These are phyloP conservation scores for Sycophila sp. DNA, from an alignment of 1,140 invertebrate genomes.

Conservation along the genomic window DNA sequence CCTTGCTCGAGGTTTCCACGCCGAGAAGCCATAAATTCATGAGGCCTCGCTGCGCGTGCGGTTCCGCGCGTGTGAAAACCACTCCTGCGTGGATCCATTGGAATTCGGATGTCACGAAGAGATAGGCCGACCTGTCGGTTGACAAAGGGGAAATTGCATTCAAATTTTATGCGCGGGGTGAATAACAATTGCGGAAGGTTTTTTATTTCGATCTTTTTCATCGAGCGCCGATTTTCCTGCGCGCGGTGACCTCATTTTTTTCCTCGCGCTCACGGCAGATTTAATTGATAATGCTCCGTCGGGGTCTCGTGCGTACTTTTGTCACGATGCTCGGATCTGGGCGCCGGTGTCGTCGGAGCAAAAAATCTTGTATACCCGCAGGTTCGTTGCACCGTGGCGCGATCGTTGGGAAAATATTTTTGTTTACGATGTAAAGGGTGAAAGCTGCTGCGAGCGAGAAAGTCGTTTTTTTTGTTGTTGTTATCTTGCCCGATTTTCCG, in stretches of 20 bases:
- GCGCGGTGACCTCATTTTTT: not conserved
- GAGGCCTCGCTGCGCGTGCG: slow-evolving; percentile 12
- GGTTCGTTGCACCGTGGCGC: not conserved
- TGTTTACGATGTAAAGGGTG: not conserved
- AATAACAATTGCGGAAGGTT: slow-evolving; percentile 27
- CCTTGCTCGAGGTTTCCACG: slow-evolving; percentile 36
- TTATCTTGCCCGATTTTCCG: no score
- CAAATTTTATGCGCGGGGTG: slow-evolving; percentile 36
- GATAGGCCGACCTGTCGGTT: slow-evolving; percentile 6
- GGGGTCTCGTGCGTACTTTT: not conserved
- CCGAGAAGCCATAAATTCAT: slow-evolving; percentile 43
- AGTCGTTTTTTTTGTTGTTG: no score
- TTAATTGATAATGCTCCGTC: slow-evolving; percentile 10
- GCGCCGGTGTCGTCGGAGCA: not conserved
- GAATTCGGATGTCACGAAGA: slow-evolving; percentile 20
- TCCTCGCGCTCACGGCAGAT: not conserved
- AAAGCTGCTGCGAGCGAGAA: no score
- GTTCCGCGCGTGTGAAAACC: slow-evolving; percentile 41
- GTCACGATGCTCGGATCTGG: not conserved
- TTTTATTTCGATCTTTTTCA: not conserved
- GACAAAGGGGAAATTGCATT: slow-evolving; percentile 26
- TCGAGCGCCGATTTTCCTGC: not conserved
- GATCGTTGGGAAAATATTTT: not conserved
- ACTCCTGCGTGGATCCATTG: slow-evolving; percentile 4
- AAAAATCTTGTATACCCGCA: not conserved